Conservation (phyloP, 2,113 vertebrate species). For the Reinhardtius hippoglossoides region DNA sequence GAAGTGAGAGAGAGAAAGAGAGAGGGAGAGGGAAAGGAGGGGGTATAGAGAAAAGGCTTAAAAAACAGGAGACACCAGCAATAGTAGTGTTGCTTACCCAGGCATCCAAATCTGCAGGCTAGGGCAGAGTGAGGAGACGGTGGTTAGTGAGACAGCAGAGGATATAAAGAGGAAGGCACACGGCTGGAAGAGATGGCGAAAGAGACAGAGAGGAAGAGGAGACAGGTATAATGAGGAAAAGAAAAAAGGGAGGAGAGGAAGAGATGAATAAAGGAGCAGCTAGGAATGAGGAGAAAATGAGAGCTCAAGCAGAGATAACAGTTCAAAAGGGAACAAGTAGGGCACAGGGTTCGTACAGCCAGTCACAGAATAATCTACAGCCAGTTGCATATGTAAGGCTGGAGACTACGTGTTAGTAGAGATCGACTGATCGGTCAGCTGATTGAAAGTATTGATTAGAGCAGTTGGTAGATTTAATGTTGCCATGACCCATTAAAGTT, state of each 20-base stretch:
- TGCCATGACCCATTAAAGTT: neutral
- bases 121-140: constrained; percentile 68
- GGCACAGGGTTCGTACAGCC: neutral
- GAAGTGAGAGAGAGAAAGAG: constrained; percentile 78
- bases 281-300: neutral
- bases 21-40: constrained; percentile 2
- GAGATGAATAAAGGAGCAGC: neutral
- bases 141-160: constrained; percentile 49
- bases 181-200: neutral
- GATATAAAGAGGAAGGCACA: constrained; percentile 3
- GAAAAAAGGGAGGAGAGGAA: neutral
- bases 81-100: constrained; percentile 83
- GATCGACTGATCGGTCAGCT: neutral
- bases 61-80: constrained; percentile 35
- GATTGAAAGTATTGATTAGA: neutral
- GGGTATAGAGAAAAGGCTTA: constrained; percentile 68
- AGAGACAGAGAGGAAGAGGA: constrained; percentile 5
- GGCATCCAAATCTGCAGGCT: constrained; percentile 88
- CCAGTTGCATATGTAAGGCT: neutral
- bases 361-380: neutral
- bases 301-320: neutral
- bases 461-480: neutral
- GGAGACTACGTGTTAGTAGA: neutral
- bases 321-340: neutral
- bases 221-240: constrained; percentile 19